These are phyloP conservation scores for Agrochola lota DNA, from an alignment of 2,888 invertebrate species.

Conservation along the genomic window DNA sequence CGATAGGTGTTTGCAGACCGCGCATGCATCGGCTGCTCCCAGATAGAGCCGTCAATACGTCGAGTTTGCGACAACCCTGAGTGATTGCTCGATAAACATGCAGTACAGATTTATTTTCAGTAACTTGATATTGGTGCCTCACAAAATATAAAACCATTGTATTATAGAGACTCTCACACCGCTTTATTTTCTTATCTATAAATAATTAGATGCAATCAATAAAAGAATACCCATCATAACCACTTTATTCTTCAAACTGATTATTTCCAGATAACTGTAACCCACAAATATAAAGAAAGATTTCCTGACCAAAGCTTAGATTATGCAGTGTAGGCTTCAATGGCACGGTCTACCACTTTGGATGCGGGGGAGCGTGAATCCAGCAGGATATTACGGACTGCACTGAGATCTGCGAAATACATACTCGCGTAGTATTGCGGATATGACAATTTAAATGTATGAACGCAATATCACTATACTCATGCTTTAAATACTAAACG, in stretches of 20 bases:
- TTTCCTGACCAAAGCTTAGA: slow-evolving; percentile 49
- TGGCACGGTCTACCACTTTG: slow-evolving; percentile 65
- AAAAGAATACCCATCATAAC: background rate
- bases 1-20: slow-evolving; percentile 86
- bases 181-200: background rate
- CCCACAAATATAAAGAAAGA: slow-evolving; percentile 1
- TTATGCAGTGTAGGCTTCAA: slow-evolving; percentile 59
- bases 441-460: slow-evolving; percentile 43
- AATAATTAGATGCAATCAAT: background rate
- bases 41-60: slow-evolving; percentile 88
- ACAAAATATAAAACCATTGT: slow-evolving; percentile 24
- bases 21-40: slow-evolving; percentile 82
- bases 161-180: background rate
- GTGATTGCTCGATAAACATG: slow-evolving; percentile 86
- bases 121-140: slow-evolving; percentile 43
- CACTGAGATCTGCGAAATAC: slow-evolving; percentile 64
- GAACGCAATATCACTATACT: background rate
- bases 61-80: slow-evolving; percentile 81
- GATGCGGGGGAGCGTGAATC: slow-evolving; percentile 65
- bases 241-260: background rate
- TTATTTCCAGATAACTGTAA: background rate
- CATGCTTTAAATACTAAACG: background rate
- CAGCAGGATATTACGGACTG: slow-evolving; percentile 68
- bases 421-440: slow-evolving; percentile 54
- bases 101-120: slow-evolving; percentile 70